These are phyloP conservation scores for Dendronephthya gigantea DNA, from an alignment of 64 coral and sea anemone species.

Conservation along the genomic window DNA sequence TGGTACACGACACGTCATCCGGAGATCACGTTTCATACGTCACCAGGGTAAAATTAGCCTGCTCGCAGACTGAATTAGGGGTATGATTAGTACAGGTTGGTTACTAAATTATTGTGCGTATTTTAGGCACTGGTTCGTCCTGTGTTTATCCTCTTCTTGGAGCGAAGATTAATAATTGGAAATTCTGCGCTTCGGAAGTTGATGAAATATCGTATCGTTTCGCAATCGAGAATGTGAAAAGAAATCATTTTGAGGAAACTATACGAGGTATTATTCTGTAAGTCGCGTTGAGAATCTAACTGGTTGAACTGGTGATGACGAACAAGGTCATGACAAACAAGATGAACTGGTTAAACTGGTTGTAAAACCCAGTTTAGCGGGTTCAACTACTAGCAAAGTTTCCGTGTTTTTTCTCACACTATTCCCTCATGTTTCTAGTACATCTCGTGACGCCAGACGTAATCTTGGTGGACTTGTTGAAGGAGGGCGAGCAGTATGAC, in stretches of 20 bases:
- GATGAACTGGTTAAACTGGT: too few species aligned
- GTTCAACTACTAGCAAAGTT: too few species aligned
- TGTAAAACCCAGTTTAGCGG: too few species aligned
- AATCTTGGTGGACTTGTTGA: slow-evolving; percentile 40
- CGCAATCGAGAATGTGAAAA: slow-evolving; percentile 55
- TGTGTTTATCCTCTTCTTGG: slow-evolving; percentile 93
- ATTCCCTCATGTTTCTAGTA: slow-evolving; percentile 25
- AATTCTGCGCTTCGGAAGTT: slow-evolving; percentile 82
- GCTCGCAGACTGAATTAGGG: too few species aligned
- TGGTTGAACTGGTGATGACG: too few species aligned
- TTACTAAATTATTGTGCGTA: too few species aligned
- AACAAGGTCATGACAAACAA: too few species aligned
- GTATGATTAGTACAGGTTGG: too few species aligned
- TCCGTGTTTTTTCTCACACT: too few species aligned
- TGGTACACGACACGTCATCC: too few species aligned
- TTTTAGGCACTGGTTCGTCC: slow-evolving; percentile 60
- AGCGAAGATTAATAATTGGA: slow-evolving; percentile 67
- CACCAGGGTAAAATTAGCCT: too few species aligned
- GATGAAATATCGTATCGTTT: slow-evolving; percentile 56
- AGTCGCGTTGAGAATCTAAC: background rate
- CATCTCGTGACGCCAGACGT: slow-evolving; percentile 44
- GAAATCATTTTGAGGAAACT: slow-evolving; percentile 53
- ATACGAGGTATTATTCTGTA: slow-evolving; percentile 49
- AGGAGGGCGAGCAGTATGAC: slow-evolving; percentile 45
- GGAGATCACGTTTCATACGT: too few species aligned